phyloP scores from a whole-genome alignment of 2,113 vertebrate genomes.

The Climacteris rufus region DNA sequence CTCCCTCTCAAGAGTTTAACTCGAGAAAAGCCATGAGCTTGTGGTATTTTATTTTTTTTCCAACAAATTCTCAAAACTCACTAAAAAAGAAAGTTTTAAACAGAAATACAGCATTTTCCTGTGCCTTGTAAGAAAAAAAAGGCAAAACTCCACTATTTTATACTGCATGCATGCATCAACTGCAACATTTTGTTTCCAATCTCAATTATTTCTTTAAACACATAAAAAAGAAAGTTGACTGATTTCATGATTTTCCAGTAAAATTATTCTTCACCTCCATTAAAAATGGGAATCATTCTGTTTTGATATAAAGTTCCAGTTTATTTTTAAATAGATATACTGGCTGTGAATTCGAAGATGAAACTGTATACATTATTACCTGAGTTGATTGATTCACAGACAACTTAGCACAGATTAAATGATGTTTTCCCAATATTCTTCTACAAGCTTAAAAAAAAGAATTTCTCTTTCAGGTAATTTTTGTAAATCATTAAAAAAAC shows the following conservation, averaged over 20 bases:
- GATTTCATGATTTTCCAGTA: background rate
- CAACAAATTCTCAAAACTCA: background rate
- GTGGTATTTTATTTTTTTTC: background rate
- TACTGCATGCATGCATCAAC: conserved; percentile 20
- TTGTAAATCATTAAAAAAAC: conserved; percentile 51
- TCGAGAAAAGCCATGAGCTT: background rate
- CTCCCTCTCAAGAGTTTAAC: conserved; percentile 41
- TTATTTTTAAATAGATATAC: conserved; percentile 4
- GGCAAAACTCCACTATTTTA: background rate
- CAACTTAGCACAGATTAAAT: conserved; percentile 4
- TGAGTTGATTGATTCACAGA: conserved; percentile 72
- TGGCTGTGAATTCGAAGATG: conserved; percentile 28
- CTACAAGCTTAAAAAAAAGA: conserved; percentile 61
- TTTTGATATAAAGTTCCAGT: conserved; percentile 26
- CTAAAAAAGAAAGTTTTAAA: background rate
- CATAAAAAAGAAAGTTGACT: background rate
- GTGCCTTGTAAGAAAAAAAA: background rate
- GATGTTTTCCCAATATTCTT: conserved; percentile 8
- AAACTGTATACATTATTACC: conserved; percentile 55
- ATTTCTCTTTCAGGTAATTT: conserved; percentile 28
- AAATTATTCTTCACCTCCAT: background rate
- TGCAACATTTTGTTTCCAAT: background rate
- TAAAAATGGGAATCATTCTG: conserved; percentile 29
- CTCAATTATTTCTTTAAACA: conserved; percentile 8
- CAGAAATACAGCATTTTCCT: background rate